A percentile compares a stretch with the other conserved stretches of the same genome.
These are phyloP conservation scores for Selene dorsalis DNA, from an alignment of 2,797 vertebrate genomes.

Conservation along the genomic window DNA sequence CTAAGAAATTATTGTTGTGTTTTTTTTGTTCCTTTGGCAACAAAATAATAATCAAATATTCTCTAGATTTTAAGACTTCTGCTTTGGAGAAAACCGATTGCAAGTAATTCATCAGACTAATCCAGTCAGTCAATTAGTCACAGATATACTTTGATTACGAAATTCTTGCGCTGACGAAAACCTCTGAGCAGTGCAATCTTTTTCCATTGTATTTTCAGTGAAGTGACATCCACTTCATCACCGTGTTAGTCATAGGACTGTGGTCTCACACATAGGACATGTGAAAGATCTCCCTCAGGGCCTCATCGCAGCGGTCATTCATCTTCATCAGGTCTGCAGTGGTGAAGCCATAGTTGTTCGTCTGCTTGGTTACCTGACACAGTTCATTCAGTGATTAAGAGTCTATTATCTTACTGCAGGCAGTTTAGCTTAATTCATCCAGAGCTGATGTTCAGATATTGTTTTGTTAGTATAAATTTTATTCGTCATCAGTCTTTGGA, in stretches of 20 bases:
- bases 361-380: slow-evolving; percentile 89
- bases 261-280: slow-evolving; percentile 94
- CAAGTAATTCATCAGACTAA: slow-evolving; percentile 7
- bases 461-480: not conserved
- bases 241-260: slow-evolving; percentile 14
- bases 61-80: not conserved
- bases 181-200: too few species aligned
- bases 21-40: slow-evolving; percentile 9
- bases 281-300: slow-evolving; percentile 97
- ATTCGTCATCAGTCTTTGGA: not conserved
- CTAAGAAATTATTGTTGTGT: not conserved
- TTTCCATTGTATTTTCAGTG: not conserved
- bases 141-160: too few species aligned
- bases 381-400: not conserved
- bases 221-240: not conserved
- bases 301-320: slow-evolving; percentile 97
- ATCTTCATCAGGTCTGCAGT: slow-evolving; percentile 95
- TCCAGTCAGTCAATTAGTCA: too few species aligned
- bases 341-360: slow-evolving; percentile 94
- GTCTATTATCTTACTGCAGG: not conserved
- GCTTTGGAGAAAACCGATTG: not conserved
- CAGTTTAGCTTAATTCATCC: not conserved
- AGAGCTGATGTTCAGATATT: not conserved
- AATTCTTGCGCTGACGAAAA: too few species aligned
- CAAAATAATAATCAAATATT: not conserved